Conservation (phyloP, 2,888 invertebrate genomes). For the Hydropsyche betteni region DNA sequence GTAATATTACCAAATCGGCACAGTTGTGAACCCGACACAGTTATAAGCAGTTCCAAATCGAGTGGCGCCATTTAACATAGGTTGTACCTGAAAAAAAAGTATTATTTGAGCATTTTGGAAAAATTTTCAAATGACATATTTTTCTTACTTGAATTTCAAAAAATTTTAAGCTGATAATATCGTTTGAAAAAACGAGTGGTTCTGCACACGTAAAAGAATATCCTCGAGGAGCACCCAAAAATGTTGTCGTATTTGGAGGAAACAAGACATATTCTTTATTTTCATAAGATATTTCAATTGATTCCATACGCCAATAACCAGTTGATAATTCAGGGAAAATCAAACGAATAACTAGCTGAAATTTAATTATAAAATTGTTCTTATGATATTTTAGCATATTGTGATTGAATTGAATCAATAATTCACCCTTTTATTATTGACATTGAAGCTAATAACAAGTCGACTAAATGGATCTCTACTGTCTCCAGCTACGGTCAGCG, state of each 20-base stretch:
- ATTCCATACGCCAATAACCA: slow-evolving; percentile 67
- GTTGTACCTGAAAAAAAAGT: slow-evolving; percentile 63
- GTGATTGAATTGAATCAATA: slow-evolving; percentile 12
- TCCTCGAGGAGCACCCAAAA: slow-evolving; percentile 65
- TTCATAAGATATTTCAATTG: slow-evolving; percentile 63
- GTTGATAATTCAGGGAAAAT: slow-evolving; percentile 63
- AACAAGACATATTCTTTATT: slow-evolving; percentile 54
- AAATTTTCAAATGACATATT: slow-evolving; percentile 2
- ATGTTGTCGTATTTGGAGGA: slow-evolving; percentile 54
- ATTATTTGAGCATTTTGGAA: slow-evolving; percentile 32
- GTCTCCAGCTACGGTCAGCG: slow-evolving; percentile 57
- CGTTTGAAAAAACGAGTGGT: slow-evolving; percentile 63
- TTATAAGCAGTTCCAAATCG: slow-evolving; percentile 83
- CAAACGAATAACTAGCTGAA: slow-evolving; percentile 66
- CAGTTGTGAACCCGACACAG: slow-evolving; percentile 90
- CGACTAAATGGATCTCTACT: slow-evolving; percentile 57
- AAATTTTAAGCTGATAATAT: slow-evolving; percentile 62
- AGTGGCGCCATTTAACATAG: slow-evolving; percentile 63
- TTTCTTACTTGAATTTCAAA: slow-evolving; percentile 64
- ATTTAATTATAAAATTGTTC: slow-evolving; percentile 29
- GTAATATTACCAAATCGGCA: slow-evolving; percentile 80
- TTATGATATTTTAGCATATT: background rate
- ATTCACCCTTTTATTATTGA: slow-evolving; percentile 53
- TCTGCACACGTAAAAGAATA: slow-evolving; percentile 67
- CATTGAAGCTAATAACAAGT: slow-evolving; percentile 62